These are phyloP conservation scores for Pogonomyrmex californicus DNA, from an alignment of 1,140 invertebrate genomes.

Conservation along the genomic window DNA sequence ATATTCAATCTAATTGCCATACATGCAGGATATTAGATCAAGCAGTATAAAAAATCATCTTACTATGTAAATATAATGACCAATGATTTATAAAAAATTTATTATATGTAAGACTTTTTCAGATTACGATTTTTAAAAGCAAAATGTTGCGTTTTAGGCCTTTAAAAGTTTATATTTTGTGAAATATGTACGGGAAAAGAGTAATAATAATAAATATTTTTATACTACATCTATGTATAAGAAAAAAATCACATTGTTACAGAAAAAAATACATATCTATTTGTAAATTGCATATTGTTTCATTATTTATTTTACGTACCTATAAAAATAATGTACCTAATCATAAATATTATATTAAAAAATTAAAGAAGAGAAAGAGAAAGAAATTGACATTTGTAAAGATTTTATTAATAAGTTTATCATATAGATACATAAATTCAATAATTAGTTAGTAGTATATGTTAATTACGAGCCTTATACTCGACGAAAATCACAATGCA, in stretches of 20 bases:
- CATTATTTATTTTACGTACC: constrained; percentile 6
- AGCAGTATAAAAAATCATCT: background rate
- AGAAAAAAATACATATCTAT: constrained; percentile 61
- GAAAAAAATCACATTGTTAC: constrained; percentile 69
- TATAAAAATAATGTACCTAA: background rate
- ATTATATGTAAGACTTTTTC: constrained; percentile 53
- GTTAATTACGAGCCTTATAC: constrained; percentile 61
- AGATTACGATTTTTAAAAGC: constrained; percentile 59
- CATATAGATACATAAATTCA: constrained; percentile 74
- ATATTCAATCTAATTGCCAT: constrained; percentile 50
- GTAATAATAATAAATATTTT: constrained; percentile 78
- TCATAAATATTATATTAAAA: background rate
- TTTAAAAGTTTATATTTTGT: constrained; percentile 72
- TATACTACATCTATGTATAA: constrained; percentile 70
- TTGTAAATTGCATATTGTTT: constrained; percentile 47
- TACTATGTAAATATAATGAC: constrained; percentile 35
- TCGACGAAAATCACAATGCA: constrained; percentile 36
- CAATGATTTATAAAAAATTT: constrained; percentile 64
- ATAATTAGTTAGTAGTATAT: constrained; percentile 52
- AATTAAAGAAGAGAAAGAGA: constrained; percentile 22
- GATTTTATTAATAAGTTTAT: constrained; percentile 78
- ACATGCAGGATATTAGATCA: constrained; percentile 14
- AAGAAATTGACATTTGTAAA: constrained; percentile 57
- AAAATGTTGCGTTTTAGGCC: constrained; percentile 61
- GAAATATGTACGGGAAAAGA: constrained; percentile 60